A percentile compares a stretch with the other conserved stretches of the same genome.
Conservation (phyloP, 1,140 invertebrate genomes). For the Coenobita brevimanus region DNA sequence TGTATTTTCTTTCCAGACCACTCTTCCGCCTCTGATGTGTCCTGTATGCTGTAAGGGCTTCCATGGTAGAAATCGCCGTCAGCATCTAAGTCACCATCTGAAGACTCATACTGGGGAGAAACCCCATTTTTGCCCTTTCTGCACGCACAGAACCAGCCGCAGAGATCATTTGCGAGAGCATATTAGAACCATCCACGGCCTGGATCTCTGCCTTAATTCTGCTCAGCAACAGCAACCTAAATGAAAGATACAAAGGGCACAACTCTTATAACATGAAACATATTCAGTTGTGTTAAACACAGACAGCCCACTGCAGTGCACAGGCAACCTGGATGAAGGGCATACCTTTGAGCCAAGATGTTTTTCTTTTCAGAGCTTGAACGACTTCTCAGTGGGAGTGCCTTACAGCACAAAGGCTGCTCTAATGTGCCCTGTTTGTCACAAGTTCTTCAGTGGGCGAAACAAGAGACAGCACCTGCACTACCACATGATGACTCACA, state of each 20-base stretch:
- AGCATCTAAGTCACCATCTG: conserved; percentile 54
- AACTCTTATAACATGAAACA: not conserved
- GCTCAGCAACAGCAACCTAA: conserved; percentile 12
- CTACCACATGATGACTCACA: conserved; percentile 95
- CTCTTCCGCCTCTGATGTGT: conserved; percentile 45
- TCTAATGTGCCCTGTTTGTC: conserved; percentile 90
- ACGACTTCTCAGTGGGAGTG: conserved; percentile 57
- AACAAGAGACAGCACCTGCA: conserved; percentile 83
- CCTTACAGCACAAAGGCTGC: conserved; percentile 47
- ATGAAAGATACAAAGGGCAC: not conserved
- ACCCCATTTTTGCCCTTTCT: conserved; percentile 74
- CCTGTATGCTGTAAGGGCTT: conserved; percentile 62
- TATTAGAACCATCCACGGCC: conserved; percentile 50
- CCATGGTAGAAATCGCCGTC: conserved; percentile 59
- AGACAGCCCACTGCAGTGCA: conserved; percentile 29
- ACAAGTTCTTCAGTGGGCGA: conserved; percentile 98
- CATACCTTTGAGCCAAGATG: conserved; percentile 56
- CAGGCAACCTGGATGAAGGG: conserved; percentile 31
- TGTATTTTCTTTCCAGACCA: conserved; percentile 62
- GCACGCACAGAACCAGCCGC: conserved; percentile 71
- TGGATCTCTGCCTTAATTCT: conserved; percentile 31
- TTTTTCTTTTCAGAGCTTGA: conserved; percentile 63
- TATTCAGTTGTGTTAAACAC: conserved; percentile 26
- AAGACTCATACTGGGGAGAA: conserved; percentile 72
- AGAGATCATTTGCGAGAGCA: conserved; percentile 66